Conservation (phyloP, 2,797 vertebrate species). For the Manis javanica region DNA sequence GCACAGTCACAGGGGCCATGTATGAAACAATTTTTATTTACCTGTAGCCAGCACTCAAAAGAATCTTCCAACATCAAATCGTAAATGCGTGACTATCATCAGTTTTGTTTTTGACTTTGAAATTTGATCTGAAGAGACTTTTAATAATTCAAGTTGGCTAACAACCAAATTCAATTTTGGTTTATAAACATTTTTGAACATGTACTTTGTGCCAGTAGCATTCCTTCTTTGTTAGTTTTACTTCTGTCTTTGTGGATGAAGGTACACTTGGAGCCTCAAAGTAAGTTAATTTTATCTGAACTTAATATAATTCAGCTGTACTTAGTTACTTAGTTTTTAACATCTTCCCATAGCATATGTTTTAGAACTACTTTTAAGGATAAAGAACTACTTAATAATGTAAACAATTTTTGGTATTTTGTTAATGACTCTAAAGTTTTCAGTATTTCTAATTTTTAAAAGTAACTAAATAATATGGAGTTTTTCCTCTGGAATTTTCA, state of each 20-base stretch:
- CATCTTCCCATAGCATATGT: not conserved
- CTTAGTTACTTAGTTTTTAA: not conserved
- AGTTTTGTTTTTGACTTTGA: slow-evolving; percentile 53
- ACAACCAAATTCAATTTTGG: not conserved
- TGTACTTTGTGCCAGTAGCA: not conserved
- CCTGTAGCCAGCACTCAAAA: slow-evolving; percentile 28
- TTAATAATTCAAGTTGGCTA: slow-evolving; percentile 36
- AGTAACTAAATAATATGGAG: not conserved
- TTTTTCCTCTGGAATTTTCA: slow-evolving; percentile 10
- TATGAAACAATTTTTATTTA: not conserved
- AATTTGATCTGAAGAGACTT: slow-evolving; percentile 24
- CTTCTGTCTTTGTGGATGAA: slow-evolving; percentile 29
- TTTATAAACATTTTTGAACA: slow-evolving; percentile 49
- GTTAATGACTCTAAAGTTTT: slow-evolving; percentile 21
- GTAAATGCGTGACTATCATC: not conserved
- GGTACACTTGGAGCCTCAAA: slow-evolving; percentile 1
- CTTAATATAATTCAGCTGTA: not conserved
- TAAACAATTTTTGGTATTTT: not conserved
- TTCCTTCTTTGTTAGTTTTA: not conserved
- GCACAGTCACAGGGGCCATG: not conserved
- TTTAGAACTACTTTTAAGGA: slow-evolving; percentile 41
- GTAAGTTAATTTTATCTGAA: not conserved
- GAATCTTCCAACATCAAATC: slow-evolving; percentile 28
- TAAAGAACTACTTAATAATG: not conserved
- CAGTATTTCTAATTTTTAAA: slow-evolving; percentile 35